These are phyloP conservation scores for Vanessa atalanta DNA, from an alignment of 1,140 invertebrate genomes.

Conservation along the genomic window DNA sequence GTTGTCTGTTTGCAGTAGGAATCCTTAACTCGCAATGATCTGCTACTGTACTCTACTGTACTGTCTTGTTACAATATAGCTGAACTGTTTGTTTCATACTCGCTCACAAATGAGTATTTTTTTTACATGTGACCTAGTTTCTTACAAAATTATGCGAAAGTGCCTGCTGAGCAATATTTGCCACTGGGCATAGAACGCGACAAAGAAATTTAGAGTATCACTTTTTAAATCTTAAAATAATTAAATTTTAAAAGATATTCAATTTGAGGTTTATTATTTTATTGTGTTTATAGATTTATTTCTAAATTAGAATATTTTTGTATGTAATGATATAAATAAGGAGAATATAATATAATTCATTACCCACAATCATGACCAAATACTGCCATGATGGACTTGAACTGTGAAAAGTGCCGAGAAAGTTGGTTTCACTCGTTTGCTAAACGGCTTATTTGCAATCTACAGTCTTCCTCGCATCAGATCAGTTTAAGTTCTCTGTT, in stretches of 20 bases:
- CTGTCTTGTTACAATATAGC: slow-evolving; percentile 28
- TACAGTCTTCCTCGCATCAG: slow-evolving; percentile 41
- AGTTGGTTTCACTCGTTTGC: slow-evolving; percentile 19
- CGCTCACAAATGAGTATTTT: slow-evolving; percentile 34
- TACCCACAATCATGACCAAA: slow-evolving; percentile 43
- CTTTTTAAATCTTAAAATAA: slow-evolving; percentile 38
- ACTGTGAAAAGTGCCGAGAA: slow-evolving; percentile 27
- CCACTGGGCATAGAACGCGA: slow-evolving; percentile 8
- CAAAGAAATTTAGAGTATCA: slow-evolving; percentile 26
- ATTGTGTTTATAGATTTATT: slow-evolving; percentile 50
- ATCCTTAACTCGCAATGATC: slow-evolving; percentile 40
- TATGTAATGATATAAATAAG: slow-evolving; percentile 41
- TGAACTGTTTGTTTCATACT: slow-evolving; percentile 32
- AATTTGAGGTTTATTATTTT: slow-evolving; percentile 47
- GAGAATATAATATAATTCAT: slow-evolving; percentile 41
- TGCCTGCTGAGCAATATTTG: slow-evolving; percentile 42
- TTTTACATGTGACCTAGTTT: slow-evolving; percentile 40
- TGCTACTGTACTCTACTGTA: slow-evolving; percentile 19
- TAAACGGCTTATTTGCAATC: slow-evolving; percentile 14
- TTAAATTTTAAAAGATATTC: slow-evolving; percentile 46
- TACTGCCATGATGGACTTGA: slow-evolving; percentile 39
- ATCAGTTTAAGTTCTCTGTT: slow-evolving; percentile 25
- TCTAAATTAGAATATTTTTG: slow-evolving; percentile 47
- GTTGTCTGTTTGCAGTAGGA: slow-evolving; percentile 46
- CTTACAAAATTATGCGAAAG: slow-evolving; percentile 43